Evolutionary conservation across 2,797 vertebrate genomes (phyloP).

Genomic region (Perodicticus potto): DNA sequence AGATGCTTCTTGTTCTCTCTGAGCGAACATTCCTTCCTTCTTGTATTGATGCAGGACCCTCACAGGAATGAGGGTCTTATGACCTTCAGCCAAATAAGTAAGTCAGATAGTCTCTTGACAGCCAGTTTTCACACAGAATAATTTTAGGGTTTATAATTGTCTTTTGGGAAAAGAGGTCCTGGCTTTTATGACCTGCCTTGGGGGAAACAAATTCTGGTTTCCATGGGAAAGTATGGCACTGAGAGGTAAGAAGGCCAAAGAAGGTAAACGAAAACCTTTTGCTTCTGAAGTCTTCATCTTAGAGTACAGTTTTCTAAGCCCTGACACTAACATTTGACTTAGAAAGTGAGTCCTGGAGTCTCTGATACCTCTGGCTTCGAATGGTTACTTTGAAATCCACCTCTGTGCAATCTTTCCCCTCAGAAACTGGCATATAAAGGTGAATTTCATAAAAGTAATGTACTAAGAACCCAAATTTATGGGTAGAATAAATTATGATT

Average conservation of each 20-base stretch:
- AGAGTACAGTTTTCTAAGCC: not conserved
- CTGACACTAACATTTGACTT: not conserved
- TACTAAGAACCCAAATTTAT: not conserved
- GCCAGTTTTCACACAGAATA: not conserved
- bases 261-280: not conserved
- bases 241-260: not conserved
- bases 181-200: not conserved
- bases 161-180: not conserved
- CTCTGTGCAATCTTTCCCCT: not conserved
- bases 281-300: not conserved
- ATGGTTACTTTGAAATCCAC: not conserved
- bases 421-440: not conserved
- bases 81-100: not conserved
- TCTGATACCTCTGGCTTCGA: not conserved
- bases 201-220: not conserved
- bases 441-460: conserved; percentile 4
- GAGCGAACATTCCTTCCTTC: not conserved
- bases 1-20: not conserved
- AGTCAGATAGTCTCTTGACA: not conserved
- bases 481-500: not conserved
- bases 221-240: not conserved
- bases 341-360: not conserved
- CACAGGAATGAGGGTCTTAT: not conserved
- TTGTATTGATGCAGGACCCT: not conserved
- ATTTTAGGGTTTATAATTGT: not conserved